phyloP scores from a whole-genome alignment of 1,140 invertebrate genomes.

The Apis laboriosa region DNA sequence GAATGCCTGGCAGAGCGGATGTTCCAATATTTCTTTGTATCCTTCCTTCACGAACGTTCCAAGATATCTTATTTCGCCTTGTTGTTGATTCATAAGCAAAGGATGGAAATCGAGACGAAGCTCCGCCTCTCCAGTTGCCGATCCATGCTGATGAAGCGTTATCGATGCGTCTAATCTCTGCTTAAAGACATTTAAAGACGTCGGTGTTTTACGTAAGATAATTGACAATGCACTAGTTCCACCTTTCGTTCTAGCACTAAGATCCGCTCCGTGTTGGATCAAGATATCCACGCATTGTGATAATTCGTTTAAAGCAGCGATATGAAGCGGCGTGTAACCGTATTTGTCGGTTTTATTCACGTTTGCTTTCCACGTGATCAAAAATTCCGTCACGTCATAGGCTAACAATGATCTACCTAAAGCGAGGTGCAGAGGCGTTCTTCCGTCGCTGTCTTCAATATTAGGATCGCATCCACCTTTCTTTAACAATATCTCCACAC shows the following conservation, averaged over 20 bases:
- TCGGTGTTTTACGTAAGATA: constrained; percentile 90
- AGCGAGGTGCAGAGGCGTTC: constrained; percentile 89
- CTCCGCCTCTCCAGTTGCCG: constrained; percentile 89
- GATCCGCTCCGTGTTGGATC: constrained; percentile 91
- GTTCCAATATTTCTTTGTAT: constrained; percentile 90
- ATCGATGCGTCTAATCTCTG: constrained; percentile 90
- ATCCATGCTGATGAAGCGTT: constrained; percentile 88
- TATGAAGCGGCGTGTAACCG: constrained; percentile 93
- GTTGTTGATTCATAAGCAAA: constrained; percentile 88
- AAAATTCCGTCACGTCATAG: constrained; percentile 87
- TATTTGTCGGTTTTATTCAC: constrained; percentile 93
- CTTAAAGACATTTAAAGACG: constrained; percentile 88
- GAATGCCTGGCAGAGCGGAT: constrained; percentile 92
- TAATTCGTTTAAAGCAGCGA: constrained; percentile 92
- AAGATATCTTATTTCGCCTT: constrained; percentile 89
- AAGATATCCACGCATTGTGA: constrained; percentile 91
- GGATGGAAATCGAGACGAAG: constrained; percentile 90
- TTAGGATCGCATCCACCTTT: constrained; percentile 88
- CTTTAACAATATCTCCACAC: constrained; percentile 87
- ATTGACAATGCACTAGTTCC: constrained; percentile 91
- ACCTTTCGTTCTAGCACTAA: constrained; percentile 91
- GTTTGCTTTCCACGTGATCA: constrained; percentile 89
- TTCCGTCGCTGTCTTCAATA: constrained; percentile 87
- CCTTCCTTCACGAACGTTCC: constrained; percentile 92
- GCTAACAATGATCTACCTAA: constrained; percentile 88